A percentile compares a stretch with the other conserved stretches of the same genome.
Conservation (phyloP, 2,113 vertebrate genomes). For the Tachysurus fulvidraco region DNA sequence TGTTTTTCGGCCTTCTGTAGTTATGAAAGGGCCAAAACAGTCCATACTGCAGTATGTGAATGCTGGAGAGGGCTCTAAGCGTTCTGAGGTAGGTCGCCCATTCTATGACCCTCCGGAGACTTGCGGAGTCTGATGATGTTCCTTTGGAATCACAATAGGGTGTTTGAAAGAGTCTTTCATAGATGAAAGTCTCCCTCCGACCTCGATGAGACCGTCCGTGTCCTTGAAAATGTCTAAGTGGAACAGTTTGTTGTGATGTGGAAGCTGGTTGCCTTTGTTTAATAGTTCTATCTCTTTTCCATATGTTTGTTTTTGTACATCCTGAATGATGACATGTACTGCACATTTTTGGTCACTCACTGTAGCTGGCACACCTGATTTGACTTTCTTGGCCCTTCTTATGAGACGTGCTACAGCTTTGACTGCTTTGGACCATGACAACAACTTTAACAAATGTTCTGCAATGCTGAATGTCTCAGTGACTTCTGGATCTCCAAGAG, state of each 20-base stretch:
- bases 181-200: background rate
- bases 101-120: too few species aligned
- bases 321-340: too few species aligned
- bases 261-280: background rate
- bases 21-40: too few species aligned
- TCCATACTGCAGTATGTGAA: too few species aligned
- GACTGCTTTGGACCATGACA: conserved; percentile 18
- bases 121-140: background rate
- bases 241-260: background rate
- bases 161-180: too few species aligned
- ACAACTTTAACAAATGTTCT: conserved; percentile 3
- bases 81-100: too few species aligned
- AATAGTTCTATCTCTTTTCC: too few species aligned
- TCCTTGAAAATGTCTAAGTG: background rate
- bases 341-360: background rate
- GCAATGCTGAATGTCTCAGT: background rate
- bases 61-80: too few species aligned
- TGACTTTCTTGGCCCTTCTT: background rate
- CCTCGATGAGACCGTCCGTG: background rate
- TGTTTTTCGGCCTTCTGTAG: too few species aligned
- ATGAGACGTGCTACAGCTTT: background rate
- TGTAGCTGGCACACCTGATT: background rate
- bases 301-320: too few species aligned
- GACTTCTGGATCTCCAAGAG: conserved; percentile 21
- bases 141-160: background rate